Conservation (phyloP, 2,113 vertebrate genomes). For the Rhinoderma darwinii region DNA sequence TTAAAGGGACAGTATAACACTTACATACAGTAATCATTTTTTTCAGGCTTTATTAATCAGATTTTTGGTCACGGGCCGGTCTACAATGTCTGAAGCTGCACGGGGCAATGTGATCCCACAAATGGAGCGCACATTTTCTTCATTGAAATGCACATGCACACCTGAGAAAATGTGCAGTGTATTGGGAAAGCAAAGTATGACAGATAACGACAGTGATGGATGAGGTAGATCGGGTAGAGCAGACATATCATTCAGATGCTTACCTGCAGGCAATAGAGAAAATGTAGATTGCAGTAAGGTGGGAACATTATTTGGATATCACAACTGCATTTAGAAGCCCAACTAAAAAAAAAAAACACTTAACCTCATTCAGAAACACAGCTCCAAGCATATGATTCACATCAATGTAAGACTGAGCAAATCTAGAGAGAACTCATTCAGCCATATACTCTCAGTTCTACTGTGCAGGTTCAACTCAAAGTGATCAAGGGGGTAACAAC, state of each 20-base stretch:
- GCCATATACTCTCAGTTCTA: too few species aligned
- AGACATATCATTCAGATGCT: constrained; percentile 14
- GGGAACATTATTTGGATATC: background rate
- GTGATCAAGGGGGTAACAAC: too few species aligned
- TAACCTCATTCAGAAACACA: constrained; percentile 5
- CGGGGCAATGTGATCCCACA: background rate
- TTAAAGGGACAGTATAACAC: background rate
- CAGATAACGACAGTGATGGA: background rate
- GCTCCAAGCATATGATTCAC: background rate
- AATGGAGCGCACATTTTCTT: background rate
- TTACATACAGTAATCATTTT: too few species aligned
- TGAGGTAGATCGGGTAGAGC: background rate
- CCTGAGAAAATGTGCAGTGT: background rate
- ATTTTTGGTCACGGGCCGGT: too few species aligned
- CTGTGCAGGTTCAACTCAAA: too few species aligned
- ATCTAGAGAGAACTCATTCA: too few species aligned
- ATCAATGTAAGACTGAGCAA: too few species aligned
- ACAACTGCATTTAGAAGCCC: background rate
- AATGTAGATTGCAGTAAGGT: background rate
- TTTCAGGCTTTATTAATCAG: too few species aligned
- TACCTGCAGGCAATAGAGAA: constrained; percentile 19
- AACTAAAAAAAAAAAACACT: background rate
- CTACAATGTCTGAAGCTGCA: too few species aligned
- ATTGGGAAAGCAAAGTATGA: background rate
- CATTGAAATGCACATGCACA: background rate